A percentile compares a stretch with the other conserved stretches of the same genome.
Conservation (phyloP, 2,113 vertebrate species). For the Oncorhynchus masou region DNA sequence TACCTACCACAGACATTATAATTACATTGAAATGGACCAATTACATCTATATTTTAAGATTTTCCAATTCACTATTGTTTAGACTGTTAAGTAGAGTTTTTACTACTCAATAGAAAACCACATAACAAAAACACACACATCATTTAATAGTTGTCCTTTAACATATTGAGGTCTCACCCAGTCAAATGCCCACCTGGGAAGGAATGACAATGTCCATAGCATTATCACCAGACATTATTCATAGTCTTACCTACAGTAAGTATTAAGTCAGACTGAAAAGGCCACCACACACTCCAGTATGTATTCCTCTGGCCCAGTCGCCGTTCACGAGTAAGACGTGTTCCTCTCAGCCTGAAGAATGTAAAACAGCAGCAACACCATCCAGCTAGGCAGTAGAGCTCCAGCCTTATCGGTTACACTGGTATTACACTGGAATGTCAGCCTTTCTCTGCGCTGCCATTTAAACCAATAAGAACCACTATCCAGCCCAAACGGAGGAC, state of each 20-base stretch:
- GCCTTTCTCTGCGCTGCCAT: constrained; percentile 47
- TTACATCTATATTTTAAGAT: too few relatives aligned
- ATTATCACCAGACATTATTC: background rate
- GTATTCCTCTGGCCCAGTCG: background rate
- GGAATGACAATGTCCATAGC: background rate
- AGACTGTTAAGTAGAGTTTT: too few relatives aligned
- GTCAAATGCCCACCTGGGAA: background rate
- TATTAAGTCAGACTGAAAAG: background rate
- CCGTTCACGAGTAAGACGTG: background rate
- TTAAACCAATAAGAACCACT: constrained; percentile 58
- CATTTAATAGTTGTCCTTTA: too few relatives aligned
- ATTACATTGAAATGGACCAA: too few relatives aligned
- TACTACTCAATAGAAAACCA: too few relatives aligned
- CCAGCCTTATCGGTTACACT: constrained; percentile 61
- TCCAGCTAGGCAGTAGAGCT: constrained; percentile 14
- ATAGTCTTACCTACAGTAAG: background rate
- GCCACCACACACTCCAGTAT: background rate
- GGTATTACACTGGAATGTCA: constrained; percentile 40
- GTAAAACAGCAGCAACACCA: constrained; percentile 7
- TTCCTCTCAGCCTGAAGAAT: background rate
- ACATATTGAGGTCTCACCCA: background rate
- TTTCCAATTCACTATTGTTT: too few relatives aligned
- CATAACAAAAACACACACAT: too few relatives aligned
- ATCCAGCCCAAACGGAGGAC: constrained; percentile 31
- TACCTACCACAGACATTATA: too few relatives aligned